Evolutionary conservation across 2,797 vertebrate genomes (phyloP).

Genomic region (Anolis apletophallus): DNA sequence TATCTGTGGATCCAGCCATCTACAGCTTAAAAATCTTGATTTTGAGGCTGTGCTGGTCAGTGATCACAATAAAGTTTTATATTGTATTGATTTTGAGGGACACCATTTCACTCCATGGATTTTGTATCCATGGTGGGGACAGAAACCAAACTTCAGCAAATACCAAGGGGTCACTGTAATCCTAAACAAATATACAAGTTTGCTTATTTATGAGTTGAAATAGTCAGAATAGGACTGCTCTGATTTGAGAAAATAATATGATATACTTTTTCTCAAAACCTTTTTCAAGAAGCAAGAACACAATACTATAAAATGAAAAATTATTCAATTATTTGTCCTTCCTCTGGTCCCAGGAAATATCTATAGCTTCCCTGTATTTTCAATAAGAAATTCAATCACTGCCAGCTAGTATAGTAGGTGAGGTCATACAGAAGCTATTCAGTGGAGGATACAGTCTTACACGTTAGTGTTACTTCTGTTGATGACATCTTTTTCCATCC

Average conservation of each 20-base stretch:
- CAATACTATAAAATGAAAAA: conserved; percentile 49
- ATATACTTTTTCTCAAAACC: neutral
- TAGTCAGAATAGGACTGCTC: neutral
- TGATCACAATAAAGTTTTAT: too few species aligned
- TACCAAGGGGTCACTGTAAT: too few species aligned
- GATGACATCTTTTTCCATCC: conserved; percentile 36
- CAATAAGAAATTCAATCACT: conserved; percentile 27
- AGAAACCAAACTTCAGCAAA: too few species aligned
- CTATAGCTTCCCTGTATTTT: conserved; percentile 28
- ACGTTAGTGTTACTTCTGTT: conserved; percentile 32
- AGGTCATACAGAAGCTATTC: conserved; percentile 27
- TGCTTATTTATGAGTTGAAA: neutral
- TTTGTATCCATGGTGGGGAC: too few species aligned
- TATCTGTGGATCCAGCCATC: neutral
- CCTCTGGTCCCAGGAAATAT: conserved; percentile 36
- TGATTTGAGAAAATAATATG: neutral
- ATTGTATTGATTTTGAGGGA: too few species aligned
- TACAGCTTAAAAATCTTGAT: too few species aligned
- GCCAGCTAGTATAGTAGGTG: conserved; percentile 22
- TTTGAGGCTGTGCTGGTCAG: too few species aligned
- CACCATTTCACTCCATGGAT: too few species aligned
- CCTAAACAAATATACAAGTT: too few species aligned
- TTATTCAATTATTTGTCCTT: conserved; percentile 41
- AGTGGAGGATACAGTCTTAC: conserved; percentile 17
- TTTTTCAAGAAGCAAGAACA: conserved; percentile 43